These are phyloP conservation scores for Macropis europaea DNA, from an alignment of 2,888 invertebrate species.

Conservation along the genomic window DNA sequence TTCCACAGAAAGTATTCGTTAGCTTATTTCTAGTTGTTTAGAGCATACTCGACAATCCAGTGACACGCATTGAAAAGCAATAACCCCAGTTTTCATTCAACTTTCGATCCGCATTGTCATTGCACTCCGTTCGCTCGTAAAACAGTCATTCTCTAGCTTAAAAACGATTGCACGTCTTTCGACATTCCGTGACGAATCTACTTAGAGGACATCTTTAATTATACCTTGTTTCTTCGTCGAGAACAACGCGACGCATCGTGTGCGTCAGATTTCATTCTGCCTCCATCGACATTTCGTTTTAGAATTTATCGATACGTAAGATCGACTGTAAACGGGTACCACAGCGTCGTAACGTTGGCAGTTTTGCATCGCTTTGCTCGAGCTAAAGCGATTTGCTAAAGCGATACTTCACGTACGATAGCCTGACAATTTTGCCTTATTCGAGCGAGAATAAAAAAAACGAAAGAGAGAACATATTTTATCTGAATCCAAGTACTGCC, in stretches of 20 bases:
- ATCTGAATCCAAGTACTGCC: slow-evolving; percentile 49
- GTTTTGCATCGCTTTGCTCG: slow-evolving; percentile 77
- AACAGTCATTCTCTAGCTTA: no score
- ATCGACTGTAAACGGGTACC: slow-evolving; percentile 40
- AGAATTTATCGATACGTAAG: neutral
- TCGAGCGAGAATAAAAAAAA: slow-evolving; percentile 11
- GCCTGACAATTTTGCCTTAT: slow-evolving; percentile 45
- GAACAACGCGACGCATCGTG: slow-evolving; percentile 28
- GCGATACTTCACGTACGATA: slow-evolving; percentile 57
- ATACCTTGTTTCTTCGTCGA: no score
- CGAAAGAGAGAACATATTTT: slow-evolving; percentile 30
- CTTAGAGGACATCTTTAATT: no score
- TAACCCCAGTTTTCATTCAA: slow-evolving; percentile 8
- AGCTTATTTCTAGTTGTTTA: slow-evolving; percentile 62
- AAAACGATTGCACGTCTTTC: no score
- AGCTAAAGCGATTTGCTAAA: slow-evolving; percentile 77
- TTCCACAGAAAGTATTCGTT: slow-evolving; percentile 65
- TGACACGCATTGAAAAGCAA: slow-evolving; percentile 3
- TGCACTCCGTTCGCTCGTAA: no score
- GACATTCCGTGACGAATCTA: no score
- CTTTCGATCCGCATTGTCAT: slow-evolving; percentile 11
- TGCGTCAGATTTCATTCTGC: slow-evolving; percentile 19
- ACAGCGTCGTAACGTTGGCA: slow-evolving; percentile 52
- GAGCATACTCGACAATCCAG: slow-evolving; percentile 59
- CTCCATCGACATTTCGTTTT: slow-evolving; percentile 1